Conservation (phyloP, 2,888 invertebrate genomes). For the Chironomus riparius region DNA sequence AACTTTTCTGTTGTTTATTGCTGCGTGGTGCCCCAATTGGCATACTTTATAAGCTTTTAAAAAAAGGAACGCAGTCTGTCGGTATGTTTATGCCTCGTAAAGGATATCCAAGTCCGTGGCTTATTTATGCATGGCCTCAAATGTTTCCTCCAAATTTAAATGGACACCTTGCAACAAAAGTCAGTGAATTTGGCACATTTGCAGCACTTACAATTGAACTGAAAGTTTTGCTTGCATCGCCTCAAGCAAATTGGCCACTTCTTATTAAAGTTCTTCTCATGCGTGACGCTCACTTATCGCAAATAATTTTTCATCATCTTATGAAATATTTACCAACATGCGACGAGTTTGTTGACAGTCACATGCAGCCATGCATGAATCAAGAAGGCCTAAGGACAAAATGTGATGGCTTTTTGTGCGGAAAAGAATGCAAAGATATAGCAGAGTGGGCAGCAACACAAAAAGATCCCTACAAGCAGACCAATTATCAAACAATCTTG, state of each 20-base stretch:
- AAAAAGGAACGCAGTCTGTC: constrained; percentile 49
- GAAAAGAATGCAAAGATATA: constrained; percentile 50
- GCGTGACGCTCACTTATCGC: constrained; percentile 57
- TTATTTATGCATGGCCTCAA: constrained; percentile 57
- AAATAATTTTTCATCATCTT: constrained; percentile 49
- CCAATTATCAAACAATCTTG: constrained; percentile 51
- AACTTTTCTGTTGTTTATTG: constrained; percentile 63
- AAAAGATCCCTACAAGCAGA: constrained; percentile 42
- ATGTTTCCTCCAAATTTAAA: constrained; percentile 46
- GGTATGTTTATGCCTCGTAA: constrained; percentile 48
- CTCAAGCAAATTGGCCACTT: constrained; percentile 68
- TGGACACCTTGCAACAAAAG: constrained; percentile 40
- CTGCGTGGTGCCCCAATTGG: constrained; percentile 67
- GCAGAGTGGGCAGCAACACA: constrained; percentile 31
- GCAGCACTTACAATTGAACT: constrained; percentile 61
- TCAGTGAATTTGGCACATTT: constrained; percentile 48
- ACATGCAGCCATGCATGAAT: constrained; percentile 43
- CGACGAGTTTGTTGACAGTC: constrained; percentile 40
- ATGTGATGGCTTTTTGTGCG: constrained; percentile 64
- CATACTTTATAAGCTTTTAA: constrained; percentile 59
- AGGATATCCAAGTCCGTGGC: constrained; percentile 57
- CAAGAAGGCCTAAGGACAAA: constrained; percentile 37
- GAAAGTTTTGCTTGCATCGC: constrained; percentile 61
- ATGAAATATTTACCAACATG: constrained; percentile 44
- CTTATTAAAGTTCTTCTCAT: constrained; percentile 65